Conservation (phyloP, 1,140 invertebrate species). For the Stegodyphus dumicola region DNA sequence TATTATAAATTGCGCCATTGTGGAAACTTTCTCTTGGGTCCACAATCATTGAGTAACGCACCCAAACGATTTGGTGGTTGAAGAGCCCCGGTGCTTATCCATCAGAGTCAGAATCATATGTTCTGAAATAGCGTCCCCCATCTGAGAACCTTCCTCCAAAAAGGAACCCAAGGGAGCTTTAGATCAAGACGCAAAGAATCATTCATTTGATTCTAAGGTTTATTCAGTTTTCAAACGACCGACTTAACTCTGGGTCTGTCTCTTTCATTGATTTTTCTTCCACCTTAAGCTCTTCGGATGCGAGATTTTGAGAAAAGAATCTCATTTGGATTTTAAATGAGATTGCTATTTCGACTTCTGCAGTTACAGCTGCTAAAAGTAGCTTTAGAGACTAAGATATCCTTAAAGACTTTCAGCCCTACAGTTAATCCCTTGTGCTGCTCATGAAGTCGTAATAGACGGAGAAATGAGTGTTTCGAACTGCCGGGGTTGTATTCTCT, state of each 20-base stretch:
- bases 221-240: conserved; percentile 56
- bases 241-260: conserved; percentile 33
- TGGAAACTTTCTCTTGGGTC: too few relatives aligned
- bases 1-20: too few relatives aligned
- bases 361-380: too few relatives aligned
- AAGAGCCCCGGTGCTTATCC: conserved; percentile 7
- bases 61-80: too few relatives aligned
- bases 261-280: conserved; percentile 38
- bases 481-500: too few relatives aligned
- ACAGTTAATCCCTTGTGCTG: too few relatives aligned
- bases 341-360: conserved; percentile 19
- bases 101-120: conserved; percentile 55
- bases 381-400: too few relatives aligned
- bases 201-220: conserved; percentile 50
- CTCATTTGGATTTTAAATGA: conserved; percentile 54
- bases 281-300: background rate
- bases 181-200: conserved; percentile 48
- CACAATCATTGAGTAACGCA: too few relatives aligned
- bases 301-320: background rate
- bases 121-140: conserved; percentile 13
- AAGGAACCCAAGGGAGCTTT: conserved; percentile 34
- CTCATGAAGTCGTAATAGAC: too few relatives aligned
- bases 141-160: conserved; percentile 11
- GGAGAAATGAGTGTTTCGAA: too few relatives aligned
- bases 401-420: too few relatives aligned